These are phyloP conservation scores for Sitophilus oryzae DNA, from an alignment of 1,140 invertebrate genomes.

Conservation along the genomic window DNA sequence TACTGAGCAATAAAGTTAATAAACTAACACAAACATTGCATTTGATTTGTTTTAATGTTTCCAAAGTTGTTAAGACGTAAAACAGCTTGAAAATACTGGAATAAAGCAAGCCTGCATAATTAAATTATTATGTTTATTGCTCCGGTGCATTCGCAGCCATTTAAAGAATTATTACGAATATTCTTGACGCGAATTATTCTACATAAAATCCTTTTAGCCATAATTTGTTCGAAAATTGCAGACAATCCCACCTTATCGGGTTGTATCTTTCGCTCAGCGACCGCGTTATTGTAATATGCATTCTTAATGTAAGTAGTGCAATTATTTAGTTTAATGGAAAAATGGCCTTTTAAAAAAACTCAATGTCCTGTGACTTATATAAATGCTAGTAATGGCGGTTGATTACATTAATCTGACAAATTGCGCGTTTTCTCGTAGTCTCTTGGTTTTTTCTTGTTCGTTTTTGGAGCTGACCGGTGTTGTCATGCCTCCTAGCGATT, in stretches of 20 bases:
- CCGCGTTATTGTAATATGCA: slow-evolving; percentile 1
- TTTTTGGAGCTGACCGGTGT: too few species aligned
- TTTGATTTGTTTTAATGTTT: too few species aligned
- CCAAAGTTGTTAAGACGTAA: too few species aligned
- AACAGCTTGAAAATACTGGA: too few species aligned
- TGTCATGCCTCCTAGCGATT: too few species aligned
- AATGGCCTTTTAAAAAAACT: background rate
- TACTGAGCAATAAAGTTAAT: too few species aligned
- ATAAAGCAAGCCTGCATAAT: too few species aligned
- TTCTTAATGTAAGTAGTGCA: slow-evolving; percentile 5
- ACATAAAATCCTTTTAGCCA: background rate
- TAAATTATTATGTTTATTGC: slow-evolving; percentile 6
- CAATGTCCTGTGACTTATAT: background rate
- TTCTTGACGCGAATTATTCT: slow-evolving; percentile 3
- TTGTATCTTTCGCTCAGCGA: slow-evolving; percentile 4
- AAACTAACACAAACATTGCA: too few species aligned
- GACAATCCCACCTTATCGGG: slow-evolving; percentile 2
- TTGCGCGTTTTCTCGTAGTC: background rate
- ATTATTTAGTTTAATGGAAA: slow-evolving; percentile 10
- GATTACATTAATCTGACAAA: slow-evolving; percentile 7
- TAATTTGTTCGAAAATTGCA: slow-evolving; percentile 9
- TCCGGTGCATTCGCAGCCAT: background rate
- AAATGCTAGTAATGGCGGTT: slow-evolving; percentile 6
- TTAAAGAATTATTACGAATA: background rate
- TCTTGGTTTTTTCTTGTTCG: background rate